Evolutionary conservation across 2,113 vertebrate genomes (phyloP), one percentile per base, ranked within the genome.

Genomic region (Carassius auratus): DNA sequence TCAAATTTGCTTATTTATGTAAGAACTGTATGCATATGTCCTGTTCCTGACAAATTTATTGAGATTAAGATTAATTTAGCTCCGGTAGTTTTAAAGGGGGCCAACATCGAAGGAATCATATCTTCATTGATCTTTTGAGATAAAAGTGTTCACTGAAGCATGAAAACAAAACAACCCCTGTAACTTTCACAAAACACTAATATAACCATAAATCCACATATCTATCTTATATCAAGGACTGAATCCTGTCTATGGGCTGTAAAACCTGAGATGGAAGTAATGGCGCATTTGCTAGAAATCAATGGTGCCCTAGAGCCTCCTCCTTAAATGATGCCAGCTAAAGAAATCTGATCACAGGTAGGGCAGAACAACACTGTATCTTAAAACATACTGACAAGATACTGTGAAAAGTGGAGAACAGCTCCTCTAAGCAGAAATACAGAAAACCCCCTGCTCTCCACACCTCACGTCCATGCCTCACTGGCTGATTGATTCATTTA

Each of bases 401-500:
- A 19, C 17, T 69, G 55, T 74, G 62, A 82, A 66, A 59, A 50
- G 12, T 13, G 12, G 64, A 69, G 84, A 52, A 26, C 55, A 68
- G 74, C 38, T 13, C 42, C 52, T 76, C 76, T 84, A 26, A 42
- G 42, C 19, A 75, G 42, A 75, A 42, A 23, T 50, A 38, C 57
- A 77, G 73, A 38, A 59, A 19, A 50, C 12, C 30, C 7, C 26
- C 68, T 19, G 55, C 69, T 83, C 42, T 42, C 8, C 42, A 42
- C 38, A 38, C 38, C 38, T 7, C 15, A n/a, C 13, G 21, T 76
- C 48, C 85, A 83, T 88, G 87, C 8, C 81, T 88, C 23, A 23
- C 26, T 26, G 48, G 21, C 85, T 76, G 87, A 86, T 81, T 80
- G 85, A 69, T 74, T 88, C 81, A 86, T 88, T 80, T 88, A 33